These are phyloP conservation scores for Brachyhypopomus gauderio DNA, from an alignment of 2,113 vertebrate genomes.

Conservation along the genomic window DNA sequence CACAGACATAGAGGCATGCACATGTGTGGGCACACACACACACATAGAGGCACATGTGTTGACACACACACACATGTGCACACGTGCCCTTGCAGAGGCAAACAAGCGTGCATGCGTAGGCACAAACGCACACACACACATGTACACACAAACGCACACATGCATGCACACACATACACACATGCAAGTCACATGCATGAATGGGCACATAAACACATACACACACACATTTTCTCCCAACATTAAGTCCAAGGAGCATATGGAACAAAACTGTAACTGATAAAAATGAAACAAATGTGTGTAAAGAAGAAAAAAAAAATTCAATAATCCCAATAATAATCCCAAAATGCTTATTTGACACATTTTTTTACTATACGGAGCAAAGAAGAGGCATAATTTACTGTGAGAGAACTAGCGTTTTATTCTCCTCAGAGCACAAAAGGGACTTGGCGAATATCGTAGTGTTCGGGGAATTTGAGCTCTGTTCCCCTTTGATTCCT, in stretches of 20 bases:
- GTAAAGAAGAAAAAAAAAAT: neutral
- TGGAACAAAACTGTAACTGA: neutral
- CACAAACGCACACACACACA: too few relatives aligned
- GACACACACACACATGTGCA: neutral
- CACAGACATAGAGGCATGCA: too few relatives aligned
- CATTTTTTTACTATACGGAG: neutral
- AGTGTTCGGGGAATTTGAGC: neutral
- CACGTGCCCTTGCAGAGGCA: too few relatives aligned
- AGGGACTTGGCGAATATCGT: neutral
- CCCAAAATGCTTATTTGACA: neutral
- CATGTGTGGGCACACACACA: neutral
- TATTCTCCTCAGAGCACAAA: neutral
- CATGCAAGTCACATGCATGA: too few relatives aligned
- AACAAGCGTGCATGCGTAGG: too few relatives aligned
- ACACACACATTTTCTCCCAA: neutral
- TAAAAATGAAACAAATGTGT: neutral
- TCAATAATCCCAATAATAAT: neutral
- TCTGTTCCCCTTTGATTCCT: too few relatives aligned
- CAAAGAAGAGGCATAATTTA: neutral
- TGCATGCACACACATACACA: neutral
- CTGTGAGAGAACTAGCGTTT: neutral
- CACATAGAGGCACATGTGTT: too few relatives aligned
- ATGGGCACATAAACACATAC: neutral
- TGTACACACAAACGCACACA: neutral
- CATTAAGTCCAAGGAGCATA: neutral